These are phyloP conservation scores for Plemyria rubiginata DNA, from an alignment of 2,888 invertebrate species.

Conservation along the genomic window DNA sequence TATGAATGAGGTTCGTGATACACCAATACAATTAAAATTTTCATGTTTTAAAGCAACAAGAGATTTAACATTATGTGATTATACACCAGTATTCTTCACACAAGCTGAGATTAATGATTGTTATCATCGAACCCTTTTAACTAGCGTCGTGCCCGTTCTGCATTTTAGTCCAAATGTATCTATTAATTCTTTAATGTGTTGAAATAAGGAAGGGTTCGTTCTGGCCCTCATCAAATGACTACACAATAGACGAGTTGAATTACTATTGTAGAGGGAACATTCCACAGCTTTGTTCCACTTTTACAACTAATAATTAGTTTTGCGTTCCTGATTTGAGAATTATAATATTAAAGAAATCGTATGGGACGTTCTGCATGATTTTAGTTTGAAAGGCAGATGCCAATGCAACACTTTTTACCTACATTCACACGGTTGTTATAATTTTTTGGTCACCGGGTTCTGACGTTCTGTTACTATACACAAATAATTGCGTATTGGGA, in stretches of 20 bases:
- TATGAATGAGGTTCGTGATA: too few relatives aligned
- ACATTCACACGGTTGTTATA: too few relatives aligned
- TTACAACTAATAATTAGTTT: constrained; percentile 29
- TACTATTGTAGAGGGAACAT: constrained; percentile 49
- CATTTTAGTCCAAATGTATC: constrained; percentile 54
- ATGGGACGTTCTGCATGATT: not conserved
- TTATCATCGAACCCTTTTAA: constrained; percentile 45
- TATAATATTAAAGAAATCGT: not conserved
- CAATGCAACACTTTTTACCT: too few relatives aligned
- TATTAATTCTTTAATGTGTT: constrained; percentile 66
- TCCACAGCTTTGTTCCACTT: constrained; percentile 49
- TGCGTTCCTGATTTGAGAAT: constrained; percentile 16
- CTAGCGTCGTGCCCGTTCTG: constrained; percentile 40
- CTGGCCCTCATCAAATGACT: constrained; percentile 66
- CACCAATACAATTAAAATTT: too few relatives aligned
- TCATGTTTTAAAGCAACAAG: not conserved
- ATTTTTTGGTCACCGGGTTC: too few relatives aligned
- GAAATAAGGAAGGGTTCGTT: constrained; percentile 55
- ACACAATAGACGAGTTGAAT: constrained; percentile 48
- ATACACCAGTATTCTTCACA: constrained; percentile 21
- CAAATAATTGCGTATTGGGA: too few relatives aligned
- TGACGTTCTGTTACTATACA: too few relatives aligned
- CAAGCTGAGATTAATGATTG: constrained; percentile 35
- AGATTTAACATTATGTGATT: too few relatives aligned
- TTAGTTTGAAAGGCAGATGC: not conserved